A percentile compares a stretch with the other conserved stretches of the same genome.
Conservation (phyloP, 2,888 invertebrate genomes). For the Sclerodermus sp. region DNA sequence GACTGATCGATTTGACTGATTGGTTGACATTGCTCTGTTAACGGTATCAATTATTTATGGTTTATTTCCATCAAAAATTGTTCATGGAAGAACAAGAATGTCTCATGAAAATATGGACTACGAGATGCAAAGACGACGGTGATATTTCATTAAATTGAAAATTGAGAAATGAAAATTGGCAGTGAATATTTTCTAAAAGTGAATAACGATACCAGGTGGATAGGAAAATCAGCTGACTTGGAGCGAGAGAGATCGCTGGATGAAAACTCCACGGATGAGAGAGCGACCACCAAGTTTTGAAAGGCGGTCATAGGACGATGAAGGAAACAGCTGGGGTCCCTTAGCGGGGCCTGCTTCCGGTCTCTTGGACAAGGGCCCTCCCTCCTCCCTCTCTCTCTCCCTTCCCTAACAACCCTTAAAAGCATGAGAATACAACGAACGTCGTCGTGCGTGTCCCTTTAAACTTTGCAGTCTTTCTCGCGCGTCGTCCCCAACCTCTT, state of each 20-base stretch:
- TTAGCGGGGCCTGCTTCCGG: constrained; percentile 19
- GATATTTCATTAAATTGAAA: not conserved
- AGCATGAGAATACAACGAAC: constrained; percentile 3
- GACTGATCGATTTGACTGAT: no score
- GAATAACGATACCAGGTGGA: constrained; percentile 9
- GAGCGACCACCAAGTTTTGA: not conserved
- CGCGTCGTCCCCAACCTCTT: not conserved
- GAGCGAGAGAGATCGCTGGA: not conserved
- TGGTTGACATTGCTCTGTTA: no score
- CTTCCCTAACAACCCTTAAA: constrained; percentile 2
- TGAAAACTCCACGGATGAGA: constrained; percentile 1
- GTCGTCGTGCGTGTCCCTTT: constrained; percentile 4
- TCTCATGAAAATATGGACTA: no score
- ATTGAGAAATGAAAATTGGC: not conserved
- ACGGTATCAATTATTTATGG: no score
- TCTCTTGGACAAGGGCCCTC: constrained; percentile 3
- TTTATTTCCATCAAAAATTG: no score
- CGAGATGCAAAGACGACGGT: not conserved
- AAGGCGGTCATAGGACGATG: constrained; percentile 10
- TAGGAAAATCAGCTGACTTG: constrained; percentile 19
- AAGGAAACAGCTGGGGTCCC: constrained; percentile 28
- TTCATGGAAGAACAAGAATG: no score
- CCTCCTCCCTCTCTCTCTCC: constrained; percentile 8
- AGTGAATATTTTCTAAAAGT: no score
- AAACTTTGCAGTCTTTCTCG: constrained; percentile 1